Conservation (phyloP, 2,888 invertebrate genomes). For the Scelioninae gen. 1 region DNA sequence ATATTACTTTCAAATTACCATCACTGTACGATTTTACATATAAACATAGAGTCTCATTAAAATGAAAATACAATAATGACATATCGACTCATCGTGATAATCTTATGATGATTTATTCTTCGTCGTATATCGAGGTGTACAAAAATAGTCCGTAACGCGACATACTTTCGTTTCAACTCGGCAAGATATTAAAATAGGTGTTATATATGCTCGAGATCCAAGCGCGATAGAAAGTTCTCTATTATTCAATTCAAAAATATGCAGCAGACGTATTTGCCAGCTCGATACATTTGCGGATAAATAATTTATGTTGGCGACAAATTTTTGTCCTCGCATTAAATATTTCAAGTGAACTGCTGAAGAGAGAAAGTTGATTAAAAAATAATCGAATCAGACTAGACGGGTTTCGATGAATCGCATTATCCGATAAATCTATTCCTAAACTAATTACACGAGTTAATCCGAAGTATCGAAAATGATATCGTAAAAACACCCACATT, state of each 20-base stretch:
- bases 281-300: slow-evolving; percentile 1
- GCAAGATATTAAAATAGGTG: slow-evolving; percentile 50
- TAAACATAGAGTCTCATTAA: slow-evolving; percentile 4
- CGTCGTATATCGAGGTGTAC: slow-evolving; percentile 22
- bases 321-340: not conserved
- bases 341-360: slow-evolving; percentile 5
- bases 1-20: not conserved
- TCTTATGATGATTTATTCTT: slow-evolving; percentile 49
- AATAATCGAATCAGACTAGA: not conserved
- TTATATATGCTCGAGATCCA: slow-evolving; percentile 33
- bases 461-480: no score
- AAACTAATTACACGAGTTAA: not conserved
- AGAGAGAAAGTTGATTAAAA: not conserved
- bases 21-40: slow-evolving; percentile 10
- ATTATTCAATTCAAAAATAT: slow-evolving; percentile 20
- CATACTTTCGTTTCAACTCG: slow-evolving; percentile 39
- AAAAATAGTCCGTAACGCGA: slow-evolving; percentile 44
- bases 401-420: not conserved
- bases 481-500: no score
- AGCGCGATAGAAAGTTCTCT: slow-evolving; percentile 24
- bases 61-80: slow-evolving; percentile 24
- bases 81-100: slow-evolving; percentile 20
- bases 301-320: slow-evolving; percentile 14
- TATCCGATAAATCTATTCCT: not conserved
- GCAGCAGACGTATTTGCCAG: slow-evolving; percentile 4